Conservation (phyloP, 1,140 invertebrate species). For the Drosophila ficusphila region DNA sequence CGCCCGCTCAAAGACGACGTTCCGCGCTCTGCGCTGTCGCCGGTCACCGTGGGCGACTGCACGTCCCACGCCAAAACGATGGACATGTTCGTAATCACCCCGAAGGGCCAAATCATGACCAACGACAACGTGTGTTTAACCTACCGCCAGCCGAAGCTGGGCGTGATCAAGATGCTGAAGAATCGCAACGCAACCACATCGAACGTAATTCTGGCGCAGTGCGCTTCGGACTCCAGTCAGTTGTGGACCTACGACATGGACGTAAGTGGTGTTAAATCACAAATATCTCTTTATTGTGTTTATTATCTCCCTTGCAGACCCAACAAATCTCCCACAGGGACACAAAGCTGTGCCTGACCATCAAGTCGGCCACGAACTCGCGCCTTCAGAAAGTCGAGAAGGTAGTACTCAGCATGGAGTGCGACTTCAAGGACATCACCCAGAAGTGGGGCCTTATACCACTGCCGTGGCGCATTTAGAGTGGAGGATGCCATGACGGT, state of each 20-base stretch:
- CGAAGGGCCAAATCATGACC: slow-evolving; percentile 85
- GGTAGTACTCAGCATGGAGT: slow-evolving; percentile 71
- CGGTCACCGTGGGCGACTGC: slow-evolving; percentile 86
- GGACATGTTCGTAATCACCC: slow-evolving; percentile 91
- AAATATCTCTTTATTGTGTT: neutral
- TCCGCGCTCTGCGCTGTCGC: slow-evolving; percentile 80
- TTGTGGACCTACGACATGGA: slow-evolving; percentile 81
- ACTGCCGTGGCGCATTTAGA: slow-evolving; percentile 78
- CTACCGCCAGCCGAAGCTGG: slow-evolving; percentile 62
- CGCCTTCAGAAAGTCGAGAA: slow-evolving; percentile 65
- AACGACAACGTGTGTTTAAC: slow-evolving; percentile 82
- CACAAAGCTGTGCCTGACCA: slow-evolving; percentile 73
- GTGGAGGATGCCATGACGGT: slow-evolving; percentile 4
- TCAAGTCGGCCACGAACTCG: slow-evolving; percentile 66
- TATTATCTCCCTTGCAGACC: slow-evolving; percentile 43
- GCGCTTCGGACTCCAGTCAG: slow-evolving; percentile 61
- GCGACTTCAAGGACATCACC: slow-evolving; percentile 76
- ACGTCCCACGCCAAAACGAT: slow-evolving; percentile 85
- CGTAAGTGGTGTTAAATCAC: slow-evolving; percentile 55
- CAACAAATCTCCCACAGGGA: slow-evolving; percentile 78
- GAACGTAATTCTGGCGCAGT: slow-evolving; percentile 72
- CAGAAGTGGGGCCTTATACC: slow-evolving; percentile 83
- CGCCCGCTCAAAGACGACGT: slow-evolving; percentile 64
- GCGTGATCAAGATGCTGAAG: slow-evolving; percentile 59
- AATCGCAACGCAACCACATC: slow-evolving; percentile 70